Percentiles rank a stretch among this genome's conserved stretches.
Conservation (phyloP, 2,113 vertebrate species). For the Chionis minor region DNA sequence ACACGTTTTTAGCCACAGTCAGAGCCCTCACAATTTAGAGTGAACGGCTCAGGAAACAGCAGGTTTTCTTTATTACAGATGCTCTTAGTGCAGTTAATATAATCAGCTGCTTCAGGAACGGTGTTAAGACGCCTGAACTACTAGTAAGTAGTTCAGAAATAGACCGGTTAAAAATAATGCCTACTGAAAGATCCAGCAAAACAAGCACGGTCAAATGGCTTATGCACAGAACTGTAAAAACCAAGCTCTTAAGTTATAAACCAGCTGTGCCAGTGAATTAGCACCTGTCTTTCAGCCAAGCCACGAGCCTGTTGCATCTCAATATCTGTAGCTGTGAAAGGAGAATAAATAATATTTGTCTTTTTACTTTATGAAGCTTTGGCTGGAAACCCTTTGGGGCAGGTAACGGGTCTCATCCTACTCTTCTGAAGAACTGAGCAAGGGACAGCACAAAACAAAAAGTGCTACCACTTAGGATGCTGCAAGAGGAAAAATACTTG, state of each 20-base stretch:
- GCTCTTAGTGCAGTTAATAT: background rate
- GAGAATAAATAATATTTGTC: background rate
- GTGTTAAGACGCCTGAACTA: background rate
- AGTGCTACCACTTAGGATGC: background rate
- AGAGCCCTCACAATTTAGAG: background rate
- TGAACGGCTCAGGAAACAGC: constrained; percentile 1
- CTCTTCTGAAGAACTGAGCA: background rate
- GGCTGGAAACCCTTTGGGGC: background rate
- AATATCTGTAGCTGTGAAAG: background rate
- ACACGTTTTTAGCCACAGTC: background rate
- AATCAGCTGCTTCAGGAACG: background rate
- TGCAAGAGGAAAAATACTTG: background rate
- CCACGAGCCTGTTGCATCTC: background rate
- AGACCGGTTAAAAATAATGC: background rate
- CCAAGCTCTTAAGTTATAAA: background rate
- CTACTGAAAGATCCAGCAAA: background rate
- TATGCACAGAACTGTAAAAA: background rate
- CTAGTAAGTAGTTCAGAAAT: background rate
- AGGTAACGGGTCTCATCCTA: background rate
- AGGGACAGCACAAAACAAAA: background rate
- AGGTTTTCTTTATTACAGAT: background rate
- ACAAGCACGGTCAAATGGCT: background rate
- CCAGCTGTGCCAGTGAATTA: background rate
- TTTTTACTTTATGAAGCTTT: background rate
- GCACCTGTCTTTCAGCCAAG: background rate